Base-by-base conservation (phyloP, 1,140 invertebrate species). In the Aradophagus sp. region DNA sequence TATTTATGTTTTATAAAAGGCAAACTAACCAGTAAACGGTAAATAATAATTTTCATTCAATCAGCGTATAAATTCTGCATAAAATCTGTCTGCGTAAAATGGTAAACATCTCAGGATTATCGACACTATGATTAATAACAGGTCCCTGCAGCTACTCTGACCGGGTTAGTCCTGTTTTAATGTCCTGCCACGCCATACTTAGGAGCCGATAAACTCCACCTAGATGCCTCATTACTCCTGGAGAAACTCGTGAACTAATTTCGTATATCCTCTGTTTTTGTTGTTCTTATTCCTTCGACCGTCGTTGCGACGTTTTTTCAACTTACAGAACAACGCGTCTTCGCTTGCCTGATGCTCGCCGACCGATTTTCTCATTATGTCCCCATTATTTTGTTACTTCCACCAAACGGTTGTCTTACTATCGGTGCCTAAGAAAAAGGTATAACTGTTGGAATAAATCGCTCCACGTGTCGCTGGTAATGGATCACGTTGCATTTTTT, bases 231-330 rank as follows among this genome's bases (percentile, higher is more conserved):
- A 50, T 48, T 39, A 44, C 27, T 52, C 23, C 10, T 12, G 12
- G 20, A 52, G 58, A 36, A 52, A n/a, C n/a, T 62, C 58, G 45
- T 52, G 47, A 52, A 52, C 45, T 20, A 62, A 62, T 62, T 35
- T 52, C 42, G 35, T 16, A 42, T 35, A 34, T 44, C 6, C 20
- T 38, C 31, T 19, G 16, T 50, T 50, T 35, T 31, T 41, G 14
- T 29, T 19, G n/a, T n/a, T 2, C 16, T 42, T 34, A 61, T 61
- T 61, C 48, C 39, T 61, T 47, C 48, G n/a, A 26, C 3, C 13
- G 19, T 27, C 44, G 23, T 61, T 36, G 17, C 2, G 10, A 19
- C 5, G 16, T 35, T 48, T 48, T 48, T n/a, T n/a, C 42, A 10
- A 3, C 35, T 35, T 32, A 19, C 12, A 13, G 1, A 4, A 16